phyloP scores from a whole-genome alignment of 2,888 invertebrate genomes.

The Aphodius granarius region DNA sequence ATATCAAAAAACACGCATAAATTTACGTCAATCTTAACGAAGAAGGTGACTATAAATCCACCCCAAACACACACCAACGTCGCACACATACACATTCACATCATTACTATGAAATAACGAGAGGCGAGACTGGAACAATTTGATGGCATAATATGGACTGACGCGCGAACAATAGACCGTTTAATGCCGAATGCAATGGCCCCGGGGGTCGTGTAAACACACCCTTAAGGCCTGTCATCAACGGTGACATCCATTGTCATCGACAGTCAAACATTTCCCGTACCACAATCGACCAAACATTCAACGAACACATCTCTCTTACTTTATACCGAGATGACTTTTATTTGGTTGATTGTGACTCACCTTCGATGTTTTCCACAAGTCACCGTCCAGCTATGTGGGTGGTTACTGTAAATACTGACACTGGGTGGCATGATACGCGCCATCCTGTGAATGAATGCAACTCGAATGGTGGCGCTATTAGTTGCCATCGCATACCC shows the following conservation, averaged over 20 bases:
- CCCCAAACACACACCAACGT: neutral
- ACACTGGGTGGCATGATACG: slow-evolving; percentile 42
- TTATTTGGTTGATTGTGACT: slow-evolving; percentile 29
- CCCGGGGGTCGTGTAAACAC: slow-evolving; percentile 45
- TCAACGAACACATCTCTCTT: slow-evolving; percentile 8
- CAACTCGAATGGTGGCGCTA: slow-evolving; percentile 36
- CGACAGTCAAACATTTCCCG: slow-evolving; percentile 39
- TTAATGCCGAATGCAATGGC: slow-evolving; percentile 43
- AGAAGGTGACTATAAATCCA: neutral
- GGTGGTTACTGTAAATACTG: slow-evolving; percentile 40
- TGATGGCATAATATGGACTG: slow-evolving; percentile 39
- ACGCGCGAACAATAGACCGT: slow-evolving; percentile 44
- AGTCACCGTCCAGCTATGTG: slow-evolving; percentile 41
- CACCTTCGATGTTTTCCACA: slow-evolving; percentile 36
- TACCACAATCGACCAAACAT: slow-evolving; percentile 32
- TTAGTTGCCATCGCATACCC: slow-evolving; percentile 23
- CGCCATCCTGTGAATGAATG: slow-evolving; percentile 29
- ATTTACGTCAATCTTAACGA: neutral
- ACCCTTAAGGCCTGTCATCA: slow-evolving; percentile 47
- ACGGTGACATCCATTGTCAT: slow-evolving; percentile 45
- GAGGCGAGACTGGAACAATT: slow-evolving; percentile 32
- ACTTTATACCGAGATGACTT: slow-evolving; percentile 15
- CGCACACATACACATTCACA: neutral
- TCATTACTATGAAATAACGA: slow-evolving; percentile 2
- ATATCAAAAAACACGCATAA: neutral